Evolutionary conservation across 2,797 vertebrate species (phyloP).

Genomic region (Orientallactaga sibirica): DNA sequence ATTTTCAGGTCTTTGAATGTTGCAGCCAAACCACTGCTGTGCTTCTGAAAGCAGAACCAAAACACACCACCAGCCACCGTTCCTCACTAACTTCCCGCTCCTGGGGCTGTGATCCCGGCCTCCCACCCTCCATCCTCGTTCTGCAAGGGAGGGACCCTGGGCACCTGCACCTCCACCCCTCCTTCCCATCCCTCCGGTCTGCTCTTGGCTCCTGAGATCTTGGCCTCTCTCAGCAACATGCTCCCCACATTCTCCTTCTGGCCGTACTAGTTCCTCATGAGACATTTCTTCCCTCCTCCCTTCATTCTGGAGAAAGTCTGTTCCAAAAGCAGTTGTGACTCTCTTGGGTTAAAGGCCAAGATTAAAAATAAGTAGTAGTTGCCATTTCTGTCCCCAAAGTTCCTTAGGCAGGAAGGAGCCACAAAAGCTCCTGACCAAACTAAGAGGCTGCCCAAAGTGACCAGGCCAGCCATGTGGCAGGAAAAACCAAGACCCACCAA

Average conservation of each 20-base stretch:
- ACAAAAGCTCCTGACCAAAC: constrained; percentile 29
- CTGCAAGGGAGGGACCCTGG: background rate
- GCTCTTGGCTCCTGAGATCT: background rate
- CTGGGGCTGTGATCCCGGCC: background rate
- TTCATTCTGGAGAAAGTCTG: constrained; percentile 75
- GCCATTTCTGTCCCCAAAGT: constrained; percentile 55
- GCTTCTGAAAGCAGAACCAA: constrained; percentile 84
- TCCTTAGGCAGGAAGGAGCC: constrained; percentile 27
- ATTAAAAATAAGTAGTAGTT: constrained; percentile 74
- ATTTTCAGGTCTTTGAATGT: constrained; percentile 80
- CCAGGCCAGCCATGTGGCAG: background rate
- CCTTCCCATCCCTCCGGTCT: too few relatives aligned
- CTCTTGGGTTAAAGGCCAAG: constrained; percentile 65
- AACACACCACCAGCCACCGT: constrained; percentile 41
- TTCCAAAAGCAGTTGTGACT: constrained; percentile 71
- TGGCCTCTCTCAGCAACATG: background rate
- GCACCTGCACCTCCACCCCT: accelerated
- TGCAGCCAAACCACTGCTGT: constrained; percentile 78
- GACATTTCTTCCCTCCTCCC: constrained; percentile 61
- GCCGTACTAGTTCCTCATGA: constrained; percentile 66
- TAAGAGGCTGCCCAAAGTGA: background rate
- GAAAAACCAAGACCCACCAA: background rate
- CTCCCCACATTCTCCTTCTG: background rate
- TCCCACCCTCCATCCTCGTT: background rate
- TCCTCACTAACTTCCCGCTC: constrained; percentile 73